Percentiles rank a stretch among this genome's conserved stretches.
phyloP scores from a whole-genome alignment of 2,113 vertebrate species.

The Macaca mulatta region DNA sequence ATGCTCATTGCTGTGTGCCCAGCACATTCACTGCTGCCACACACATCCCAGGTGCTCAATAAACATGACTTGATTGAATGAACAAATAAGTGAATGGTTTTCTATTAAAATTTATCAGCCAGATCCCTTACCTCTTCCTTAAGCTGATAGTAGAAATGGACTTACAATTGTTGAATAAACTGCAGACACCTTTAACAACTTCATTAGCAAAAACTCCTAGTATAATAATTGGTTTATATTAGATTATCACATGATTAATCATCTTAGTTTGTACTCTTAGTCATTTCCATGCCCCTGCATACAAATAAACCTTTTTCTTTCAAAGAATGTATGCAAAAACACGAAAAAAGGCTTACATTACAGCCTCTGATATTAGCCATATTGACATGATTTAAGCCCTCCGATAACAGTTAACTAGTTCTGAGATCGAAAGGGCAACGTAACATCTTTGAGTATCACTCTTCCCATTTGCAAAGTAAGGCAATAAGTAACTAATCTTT shows the following conservation, averaged over 20 bases:
- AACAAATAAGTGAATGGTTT: neutral
- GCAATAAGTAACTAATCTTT: neutral
- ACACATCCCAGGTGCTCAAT: neutral
- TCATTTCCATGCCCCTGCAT: neutral
- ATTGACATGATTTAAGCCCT: neutral
- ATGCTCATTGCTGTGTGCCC: neutral
- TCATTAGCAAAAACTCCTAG: neutral
- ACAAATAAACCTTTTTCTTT: neutral
- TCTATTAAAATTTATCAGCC: neutral
- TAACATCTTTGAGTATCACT: neutral
- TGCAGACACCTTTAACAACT: neutral
- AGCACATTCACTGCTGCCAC: too few species aligned
- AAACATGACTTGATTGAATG: neutral
- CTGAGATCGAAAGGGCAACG: neutral
- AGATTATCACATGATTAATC: too few species aligned
- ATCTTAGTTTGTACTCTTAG: neutral
- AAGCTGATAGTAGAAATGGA: neutral
- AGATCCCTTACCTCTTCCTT: neutral
- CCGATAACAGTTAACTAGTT: neutral
- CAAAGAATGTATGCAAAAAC: neutral
- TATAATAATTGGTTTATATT: neutral
- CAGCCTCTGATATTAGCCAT: neutral
- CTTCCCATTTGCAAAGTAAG: too few species aligned
- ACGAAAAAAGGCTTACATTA: neutral
- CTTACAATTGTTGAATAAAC: neutral